A percentile compares a stretch with the other conserved stretches of the same genome.
Conservation (phyloP, 64 coral and sea anemone species). For the Montipora efflorescens region DNA sequence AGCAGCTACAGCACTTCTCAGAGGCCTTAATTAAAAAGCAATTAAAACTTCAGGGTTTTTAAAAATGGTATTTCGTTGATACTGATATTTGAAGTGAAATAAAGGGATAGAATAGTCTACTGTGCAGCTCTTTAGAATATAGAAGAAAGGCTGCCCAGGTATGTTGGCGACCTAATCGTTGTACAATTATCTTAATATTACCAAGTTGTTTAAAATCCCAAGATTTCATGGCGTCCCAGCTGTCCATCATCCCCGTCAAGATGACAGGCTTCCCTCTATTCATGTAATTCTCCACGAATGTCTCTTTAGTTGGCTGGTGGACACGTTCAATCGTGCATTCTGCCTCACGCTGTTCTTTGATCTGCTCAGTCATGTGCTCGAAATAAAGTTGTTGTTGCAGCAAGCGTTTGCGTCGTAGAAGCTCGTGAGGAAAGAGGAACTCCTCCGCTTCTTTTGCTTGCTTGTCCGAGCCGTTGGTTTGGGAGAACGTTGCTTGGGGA, state of each 20-base stretch:
- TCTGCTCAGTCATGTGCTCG: slow-evolving; percentile 36
- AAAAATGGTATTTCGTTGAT: too few relatives aligned
- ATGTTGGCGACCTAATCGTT: not conserved
- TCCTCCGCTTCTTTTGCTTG: not conserved
- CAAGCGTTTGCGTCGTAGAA: slow-evolving; percentile 48
- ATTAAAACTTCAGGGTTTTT: not conserved
- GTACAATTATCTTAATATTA: not conserved
- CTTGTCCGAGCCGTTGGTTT: not conserved
- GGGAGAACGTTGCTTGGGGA: not conserved
- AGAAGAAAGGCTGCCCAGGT: not conserved
- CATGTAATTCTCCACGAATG: slow-evolving; percentile 61
- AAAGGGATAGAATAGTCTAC: too few relatives aligned
- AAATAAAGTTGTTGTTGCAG: slow-evolving; percentile 44
- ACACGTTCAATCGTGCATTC: slow-evolving; percentile 65
- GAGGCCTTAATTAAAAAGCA: too few relatives aligned
- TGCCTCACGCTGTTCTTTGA: slow-evolving; percentile 5
- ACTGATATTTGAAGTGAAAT: too few relatives aligned
- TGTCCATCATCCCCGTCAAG: slow-evolving; percentile 79
- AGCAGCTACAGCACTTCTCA: too few relatives aligned
- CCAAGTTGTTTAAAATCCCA: slow-evolving; percentile 84
- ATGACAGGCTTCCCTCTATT: slow-evolving; percentile 72
- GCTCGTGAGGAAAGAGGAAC: slow-evolving; percentile 62
- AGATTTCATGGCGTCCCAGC: slow-evolving; percentile 61
- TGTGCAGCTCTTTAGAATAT: too few relatives aligned
- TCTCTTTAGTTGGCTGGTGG: slow-evolving; percentile 64